Evolutionary conservation across 2,113 vertebrate genomes (phyloP).

Genomic region (Myiozetetes cayanensis): DNA sequence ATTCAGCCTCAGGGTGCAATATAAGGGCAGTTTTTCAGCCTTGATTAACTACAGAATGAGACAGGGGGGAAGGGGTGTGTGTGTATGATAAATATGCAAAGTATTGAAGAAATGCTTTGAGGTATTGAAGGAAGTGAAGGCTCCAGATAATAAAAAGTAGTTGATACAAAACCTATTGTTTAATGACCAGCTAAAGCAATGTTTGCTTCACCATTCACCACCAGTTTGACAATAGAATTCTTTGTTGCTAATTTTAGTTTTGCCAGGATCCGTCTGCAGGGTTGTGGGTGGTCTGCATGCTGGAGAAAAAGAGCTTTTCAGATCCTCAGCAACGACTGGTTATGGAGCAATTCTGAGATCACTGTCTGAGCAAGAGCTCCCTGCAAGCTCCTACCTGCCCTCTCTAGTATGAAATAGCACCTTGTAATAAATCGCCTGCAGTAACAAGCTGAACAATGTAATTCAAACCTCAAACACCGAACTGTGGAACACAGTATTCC

Average conservation of each 20-base stretch:
- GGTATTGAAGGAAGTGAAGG: neutral
- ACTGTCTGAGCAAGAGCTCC: conserved; percentile 11
- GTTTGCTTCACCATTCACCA: neutral
- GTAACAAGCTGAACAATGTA: conserved; percentile 34
- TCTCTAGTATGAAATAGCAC: neutral
- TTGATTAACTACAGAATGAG: neutral
- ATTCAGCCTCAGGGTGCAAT: neutral
- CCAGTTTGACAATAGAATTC: neutral
- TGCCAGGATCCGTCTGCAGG: neutral
- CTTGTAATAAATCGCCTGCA: conserved; percentile 8
- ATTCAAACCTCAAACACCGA: neutral
- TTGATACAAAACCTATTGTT: neutral
- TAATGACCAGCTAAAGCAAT: neutral
- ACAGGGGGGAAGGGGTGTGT: no score
- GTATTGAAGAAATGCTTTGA: neutral
- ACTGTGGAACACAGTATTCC: neutral
- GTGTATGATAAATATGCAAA: neutral
- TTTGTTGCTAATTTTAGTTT: neutral
- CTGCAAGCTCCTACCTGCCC: conserved; percentile 50
- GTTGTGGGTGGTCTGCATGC: neutral
- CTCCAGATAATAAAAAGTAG: neutral
- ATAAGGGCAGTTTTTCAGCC: neutral
- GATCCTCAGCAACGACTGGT: neutral
- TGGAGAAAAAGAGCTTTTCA: neutral
- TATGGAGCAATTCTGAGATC: conserved; percentile 28